Conservation (phyloP, 1,140 invertebrate genomes). For the Caenorhabditis remanei region DNA sequence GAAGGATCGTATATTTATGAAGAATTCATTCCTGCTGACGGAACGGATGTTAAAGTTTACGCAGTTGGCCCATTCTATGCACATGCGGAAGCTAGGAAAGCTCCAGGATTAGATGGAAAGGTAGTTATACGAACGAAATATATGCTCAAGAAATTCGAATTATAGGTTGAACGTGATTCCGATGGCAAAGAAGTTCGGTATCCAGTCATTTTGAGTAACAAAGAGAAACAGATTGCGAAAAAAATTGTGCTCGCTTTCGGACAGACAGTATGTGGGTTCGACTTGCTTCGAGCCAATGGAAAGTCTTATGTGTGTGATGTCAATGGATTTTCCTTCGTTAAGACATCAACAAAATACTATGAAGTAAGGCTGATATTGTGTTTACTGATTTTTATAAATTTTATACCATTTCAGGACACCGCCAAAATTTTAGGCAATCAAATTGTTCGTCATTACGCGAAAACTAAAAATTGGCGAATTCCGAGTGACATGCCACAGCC, state of each 20-base stretch:
- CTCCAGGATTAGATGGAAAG: conserved; percentile 87
- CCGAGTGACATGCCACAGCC: conserved; percentile 18
- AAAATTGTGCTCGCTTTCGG: conserved; percentile 98
- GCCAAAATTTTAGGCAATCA: conserved; percentile 88
- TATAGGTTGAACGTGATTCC: conserved; percentile 90
- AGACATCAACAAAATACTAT: conserved; percentile 99
- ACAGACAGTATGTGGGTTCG: conserved; percentile 99
- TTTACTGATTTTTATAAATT: background rate
- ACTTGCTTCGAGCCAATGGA: conserved; percentile 95
- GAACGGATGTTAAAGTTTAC: conserved; percentile 91
- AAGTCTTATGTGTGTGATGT: conserved; percentile 97
- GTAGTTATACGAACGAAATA: too few relatives aligned
- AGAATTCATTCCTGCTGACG: conserved; percentile 99
- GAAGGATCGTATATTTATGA: conserved; percentile 99
- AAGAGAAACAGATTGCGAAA: conserved; percentile 97
- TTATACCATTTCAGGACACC: conserved; percentile 83
- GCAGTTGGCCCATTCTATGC: conserved; percentile 97
- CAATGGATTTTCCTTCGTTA: conserved; percentile 99
- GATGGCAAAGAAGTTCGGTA: conserved; percentile 96
- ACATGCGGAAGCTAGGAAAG: conserved; percentile 98
- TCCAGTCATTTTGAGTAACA: conserved; percentile 95
- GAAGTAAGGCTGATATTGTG: conserved; percentile 80
- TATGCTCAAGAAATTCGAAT: too few relatives aligned
- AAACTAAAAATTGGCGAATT: conserved; percentile 79
- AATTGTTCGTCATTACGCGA: conserved; percentile 73